Evolutionary conservation across 2,888 invertebrate species (phyloP), one percentile per base, ranked within the genome.

Genomic region (Dichetophora obliterata): DNA sequence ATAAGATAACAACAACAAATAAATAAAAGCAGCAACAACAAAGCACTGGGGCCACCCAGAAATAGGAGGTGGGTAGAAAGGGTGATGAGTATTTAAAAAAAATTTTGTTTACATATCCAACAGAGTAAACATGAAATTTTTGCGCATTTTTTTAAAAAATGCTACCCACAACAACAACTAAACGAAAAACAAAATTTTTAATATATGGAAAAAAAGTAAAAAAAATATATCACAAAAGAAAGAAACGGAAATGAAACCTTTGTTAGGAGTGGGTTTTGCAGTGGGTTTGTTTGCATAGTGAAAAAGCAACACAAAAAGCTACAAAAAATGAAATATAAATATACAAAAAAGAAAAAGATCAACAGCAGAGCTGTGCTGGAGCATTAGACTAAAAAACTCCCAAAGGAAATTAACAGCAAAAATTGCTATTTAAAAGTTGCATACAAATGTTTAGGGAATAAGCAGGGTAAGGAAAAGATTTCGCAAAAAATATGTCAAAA

Each of bases 381-480:
- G 16, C 24, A 22, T 19, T 2, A 27, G 2, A 50, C 11, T 52
- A 52, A 5, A 24, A 69, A 69, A 50, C 27, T 69, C 69, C 27
- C 52, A 50, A 27, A 24, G 69, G 69, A 52, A 69, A 27, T 69
- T 52, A 69, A 69, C 27, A 27, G 27, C n/a, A 69, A 69, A 52
- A 69, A 27, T 69, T 69, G 69, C 31, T 27, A 9, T 50, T 69
- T 50, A 19, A 69, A 52, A 50, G 22, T 52, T 27, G 14, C 0
- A 11, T 14, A 27, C 22, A 50, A 43, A 68, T 9, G 3, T 19
- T 11, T 50, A 68, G 22, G 19, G 50, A 48, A 43, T 11, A 22
- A 16, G 9, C 2, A 48, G 50, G 50, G 68, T 43, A 43, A 2
- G 22, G 24, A 48, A 48, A 48, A 8, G n/a, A 54, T 54, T 31